Conservation (phyloP, 2,797 vertebrate species). For the Macrochelys suwanniensis region DNA sequence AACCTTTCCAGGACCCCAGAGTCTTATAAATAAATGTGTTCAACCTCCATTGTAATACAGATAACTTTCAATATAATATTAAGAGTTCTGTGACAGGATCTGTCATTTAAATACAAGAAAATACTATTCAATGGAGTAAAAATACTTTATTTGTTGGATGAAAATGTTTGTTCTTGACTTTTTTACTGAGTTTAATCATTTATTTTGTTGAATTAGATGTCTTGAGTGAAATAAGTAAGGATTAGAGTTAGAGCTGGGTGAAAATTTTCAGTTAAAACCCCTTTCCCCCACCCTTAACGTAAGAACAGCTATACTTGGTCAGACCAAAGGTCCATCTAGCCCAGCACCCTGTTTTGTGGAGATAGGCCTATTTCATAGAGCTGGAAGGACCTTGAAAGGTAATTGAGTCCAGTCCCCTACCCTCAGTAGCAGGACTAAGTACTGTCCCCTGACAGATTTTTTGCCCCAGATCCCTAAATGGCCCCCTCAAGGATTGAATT, state of each 20-base stretch:
- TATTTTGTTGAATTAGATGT: background rate
- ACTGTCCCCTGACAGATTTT: too few species aligned
- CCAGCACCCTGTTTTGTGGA: too few species aligned
- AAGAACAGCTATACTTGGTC: too few species aligned
- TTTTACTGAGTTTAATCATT: accelerated
- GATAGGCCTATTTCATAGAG: too few species aligned
- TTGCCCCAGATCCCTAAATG: too few species aligned
- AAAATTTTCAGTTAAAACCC: background rate
- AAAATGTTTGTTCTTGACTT: background rate
- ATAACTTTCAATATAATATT: slow-evolving; percentile 56
- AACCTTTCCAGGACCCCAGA: slow-evolving; percentile 48
- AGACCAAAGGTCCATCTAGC: too few species aligned
- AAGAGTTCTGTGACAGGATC: slow-evolving; percentile 34
- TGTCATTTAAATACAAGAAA: slow-evolving; percentile 66
- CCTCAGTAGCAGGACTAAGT: too few species aligned
- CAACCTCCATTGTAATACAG: slow-evolving; percentile 61
- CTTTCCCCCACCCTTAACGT: background rate
- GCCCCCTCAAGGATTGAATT: too few species aligned
- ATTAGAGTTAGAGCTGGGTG: background rate
- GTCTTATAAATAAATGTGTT: slow-evolving; percentile 63
- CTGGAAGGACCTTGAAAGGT: too few species aligned
- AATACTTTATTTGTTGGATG: slow-evolving; percentile 38
- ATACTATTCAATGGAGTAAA: slow-evolving; percentile 37
- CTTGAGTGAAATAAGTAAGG: background rate
- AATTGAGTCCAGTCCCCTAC: too few species aligned